Evolutionary conservation across 2,797 vertebrate genomes (phyloP), one percentile per base, ranked within the genome.

Genomic region (Sebastes itinus): DNA sequence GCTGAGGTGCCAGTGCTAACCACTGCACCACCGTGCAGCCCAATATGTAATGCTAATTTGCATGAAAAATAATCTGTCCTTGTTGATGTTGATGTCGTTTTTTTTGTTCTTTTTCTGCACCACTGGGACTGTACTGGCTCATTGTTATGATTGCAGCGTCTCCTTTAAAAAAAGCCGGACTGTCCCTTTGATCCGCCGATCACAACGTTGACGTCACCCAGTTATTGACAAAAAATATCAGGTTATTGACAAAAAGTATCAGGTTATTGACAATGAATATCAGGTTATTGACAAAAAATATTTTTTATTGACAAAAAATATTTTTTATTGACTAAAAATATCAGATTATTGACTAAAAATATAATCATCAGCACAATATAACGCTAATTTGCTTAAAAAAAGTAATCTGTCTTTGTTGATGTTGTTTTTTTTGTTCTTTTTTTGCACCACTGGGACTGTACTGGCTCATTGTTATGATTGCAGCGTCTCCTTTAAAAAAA

Each of bases 171-270:
- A 49, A 68, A 32, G 1, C 30, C 85, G 83, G 77, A 77, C 90
- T 92, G 90, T 91, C 93, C 92, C 94, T 96, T 96, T 95, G 94
- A 95, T 96, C 95, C 79, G 77, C 80, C 73, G 94, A 90, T 93
- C 94, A 92, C 85, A 83, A 87, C 58, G 90, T 92, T 96, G 95
- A 98, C 97, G 97, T 98, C 95, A 97, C 81, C 91, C 84, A 94
- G 80, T 35, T 35, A 35, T 35, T 35, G 35, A 35, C 12, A 35
- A 35, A 35, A 35, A 35, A 33, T 33, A 33, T 11, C 32, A 33
- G 32, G 32, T 11, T 12, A 35, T 35, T 38, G 35, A 38, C 35
- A 38, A 38, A 38, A 38, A 38, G 13, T 38, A 38, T 27, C 27
- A 27, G 27, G 35, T 13, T 13, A 38, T 38, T 33, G 33, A 35